Conservation (phyloP, 1,140 invertebrate genomes). For the Dufourea novaeangliae region DNA sequence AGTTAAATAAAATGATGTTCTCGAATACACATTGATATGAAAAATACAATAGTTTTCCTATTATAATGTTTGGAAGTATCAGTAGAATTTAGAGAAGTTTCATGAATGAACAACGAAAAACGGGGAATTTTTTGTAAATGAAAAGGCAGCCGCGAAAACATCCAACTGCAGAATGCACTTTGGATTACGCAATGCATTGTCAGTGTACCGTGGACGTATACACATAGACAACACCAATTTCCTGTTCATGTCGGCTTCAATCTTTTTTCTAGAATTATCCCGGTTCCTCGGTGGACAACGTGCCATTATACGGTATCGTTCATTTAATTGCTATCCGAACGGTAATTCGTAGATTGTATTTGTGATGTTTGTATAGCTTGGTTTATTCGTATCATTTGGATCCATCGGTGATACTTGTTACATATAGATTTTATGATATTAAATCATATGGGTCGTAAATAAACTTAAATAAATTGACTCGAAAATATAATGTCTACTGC, state of each 20-base stretch:
- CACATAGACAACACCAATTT: conserved; percentile 10
- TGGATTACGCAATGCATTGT: conserved; percentile 36
- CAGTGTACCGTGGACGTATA: neutral
- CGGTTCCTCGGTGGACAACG: conserved; percentile 28
- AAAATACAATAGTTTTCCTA: no score
- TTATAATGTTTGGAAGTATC: no score
- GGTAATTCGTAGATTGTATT: no score
- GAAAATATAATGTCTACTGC: no score
- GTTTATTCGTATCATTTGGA: no score
- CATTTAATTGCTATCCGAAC: conserved; percentile 2
- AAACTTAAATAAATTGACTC: no score
- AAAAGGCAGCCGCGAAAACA: neutral
- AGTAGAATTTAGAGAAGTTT: neutral
- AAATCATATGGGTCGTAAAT: no score
- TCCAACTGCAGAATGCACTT: conserved; percentile 4
- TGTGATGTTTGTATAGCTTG: neutral
- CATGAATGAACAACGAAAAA: neutral
- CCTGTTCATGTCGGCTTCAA: conserved; percentile 33
- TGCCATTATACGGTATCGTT: conserved; percentile 19
- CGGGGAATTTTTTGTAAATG: neutral
- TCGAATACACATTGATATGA: no score
- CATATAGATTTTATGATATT: no score
- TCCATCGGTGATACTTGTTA: no score
- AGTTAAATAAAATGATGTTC: no score
- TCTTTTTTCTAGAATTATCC: conserved; percentile 36